Evolutionary conservation across 2,113 vertebrate genomes (phyloP).

Genomic region (Heterotis niloticus): DNA sequence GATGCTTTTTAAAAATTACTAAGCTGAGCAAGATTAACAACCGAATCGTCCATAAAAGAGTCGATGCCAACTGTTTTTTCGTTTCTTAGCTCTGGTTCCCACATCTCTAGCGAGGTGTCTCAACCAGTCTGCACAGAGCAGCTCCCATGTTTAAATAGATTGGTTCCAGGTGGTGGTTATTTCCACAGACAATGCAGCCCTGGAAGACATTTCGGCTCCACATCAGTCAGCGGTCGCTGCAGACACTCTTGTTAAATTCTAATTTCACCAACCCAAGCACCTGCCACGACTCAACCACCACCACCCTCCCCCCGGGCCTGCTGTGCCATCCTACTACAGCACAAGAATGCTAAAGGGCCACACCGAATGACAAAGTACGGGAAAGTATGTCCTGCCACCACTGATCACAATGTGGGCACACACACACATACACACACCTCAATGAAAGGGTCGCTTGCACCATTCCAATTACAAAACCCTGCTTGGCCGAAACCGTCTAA

Average conservation of each 20-base stretch:
- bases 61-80: background rate
- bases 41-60: background rate
- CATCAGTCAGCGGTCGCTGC: background rate
- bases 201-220: background rate
- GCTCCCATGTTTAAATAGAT: background rate
- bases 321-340: background rate
- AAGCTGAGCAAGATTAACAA: background rate
- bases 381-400: background rate
- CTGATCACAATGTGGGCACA: background rate
- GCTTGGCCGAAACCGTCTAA: background rate
- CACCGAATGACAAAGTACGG: background rate
- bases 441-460: background rate
- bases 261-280: background rate
- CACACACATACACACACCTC: background rate
- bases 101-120: background rate
- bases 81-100: background rate
- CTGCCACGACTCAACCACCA: background rate
- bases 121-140: background rate
- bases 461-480: constrained; percentile 7
- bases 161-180: background rate
- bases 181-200: background rate
- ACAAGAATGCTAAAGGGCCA: constrained; percentile 13
- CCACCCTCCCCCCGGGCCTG: no score
- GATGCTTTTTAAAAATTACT: background rate
- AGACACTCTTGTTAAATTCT: constrained; percentile 13